These are phyloP conservation scores for Ceyx cyanopectus DNA, from an alignment of 2,113 vertebrate species.

Conservation along the genomic window DNA sequence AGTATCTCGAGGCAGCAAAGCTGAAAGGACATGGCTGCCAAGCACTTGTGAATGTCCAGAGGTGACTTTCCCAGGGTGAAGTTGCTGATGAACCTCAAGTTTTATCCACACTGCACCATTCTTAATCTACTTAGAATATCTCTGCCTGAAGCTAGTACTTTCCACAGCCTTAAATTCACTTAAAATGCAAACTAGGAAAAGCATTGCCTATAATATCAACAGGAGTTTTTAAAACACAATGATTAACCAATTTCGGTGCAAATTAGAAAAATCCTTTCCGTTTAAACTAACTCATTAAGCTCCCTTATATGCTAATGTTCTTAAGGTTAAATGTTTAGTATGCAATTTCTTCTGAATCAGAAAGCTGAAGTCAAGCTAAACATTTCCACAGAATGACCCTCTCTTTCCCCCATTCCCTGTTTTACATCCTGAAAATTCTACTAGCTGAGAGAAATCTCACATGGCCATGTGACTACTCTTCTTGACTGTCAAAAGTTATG, in stretches of 20 bases:
- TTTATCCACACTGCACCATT: not conserved
- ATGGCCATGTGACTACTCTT: not conserved
- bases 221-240: not conserved
- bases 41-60: not conserved
- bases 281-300: constrained; percentile 25
- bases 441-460: not conserved
- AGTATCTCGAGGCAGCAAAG: not conserved
- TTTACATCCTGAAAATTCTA: not conserved
- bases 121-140: not conserved
- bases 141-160: constrained; percentile 34
- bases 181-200: constrained; percentile 40
- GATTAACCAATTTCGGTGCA: not conserved
- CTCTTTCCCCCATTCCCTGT: not conserved
- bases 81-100: not conserved
- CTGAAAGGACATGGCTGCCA: not conserved
- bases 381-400: not conserved
- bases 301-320: not conserved
- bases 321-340: not conserved
- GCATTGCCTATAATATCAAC: not conserved
- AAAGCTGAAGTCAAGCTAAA: not conserved
- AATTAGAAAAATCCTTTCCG: constrained; percentile 7
- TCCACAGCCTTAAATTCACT: not conserved
- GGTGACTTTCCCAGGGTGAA: not conserved
- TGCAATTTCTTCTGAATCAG: not conserved
- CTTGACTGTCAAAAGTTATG: not conserved